Percentiles rank a stretch among this genome's conserved stretches.
These are phyloP conservation scores for Spodoptera exigua DNA, from an alignment of 2,888 invertebrate species.

Conservation along the genomic window DNA sequence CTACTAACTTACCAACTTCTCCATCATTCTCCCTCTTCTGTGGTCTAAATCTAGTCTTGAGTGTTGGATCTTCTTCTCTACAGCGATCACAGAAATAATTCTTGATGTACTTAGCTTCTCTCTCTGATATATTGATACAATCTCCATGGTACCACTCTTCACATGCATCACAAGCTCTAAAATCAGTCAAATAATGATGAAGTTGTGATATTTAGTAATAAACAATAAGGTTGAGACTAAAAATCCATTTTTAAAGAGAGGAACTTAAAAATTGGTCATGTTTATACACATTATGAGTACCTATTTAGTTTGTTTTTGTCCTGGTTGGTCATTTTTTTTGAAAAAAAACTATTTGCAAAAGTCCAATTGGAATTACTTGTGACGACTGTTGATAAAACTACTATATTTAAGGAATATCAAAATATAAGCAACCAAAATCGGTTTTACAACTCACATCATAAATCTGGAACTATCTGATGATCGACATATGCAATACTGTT, in stretches of 20 bases:
- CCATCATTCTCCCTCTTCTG: conserved; percentile 86
- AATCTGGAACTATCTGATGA: conserved; percentile 98
- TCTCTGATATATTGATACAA: conserved; percentile 98
- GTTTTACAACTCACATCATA: conserved; percentile 94
- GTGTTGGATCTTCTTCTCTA: conserved; percentile 94
- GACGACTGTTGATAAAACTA: no score
- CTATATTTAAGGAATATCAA: neutral
- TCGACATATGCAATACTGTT: conserved; percentile 98
- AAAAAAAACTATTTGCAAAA: no score
- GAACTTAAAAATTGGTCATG: neutral
- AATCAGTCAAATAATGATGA: conserved; percentile 42
- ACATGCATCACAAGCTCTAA: conserved; percentile 98
- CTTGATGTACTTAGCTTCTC: conserved; percentile 97
- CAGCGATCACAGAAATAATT: conserved; percentile 97
- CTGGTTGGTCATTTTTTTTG: no score
- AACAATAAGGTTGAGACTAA: neutral
- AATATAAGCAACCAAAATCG: neutral
- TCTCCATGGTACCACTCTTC: conserved; percentile 99
- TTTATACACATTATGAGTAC: no score
- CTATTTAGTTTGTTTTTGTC: no score
- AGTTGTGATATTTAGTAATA: neutral
- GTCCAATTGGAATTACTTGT: no score
- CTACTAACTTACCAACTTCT: conserved; percentile 72
- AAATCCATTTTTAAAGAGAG: neutral
- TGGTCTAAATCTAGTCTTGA: conserved; percentile 90